These are phyloP conservation scores for Athalia rosae DNA, from an alignment of 2,888 invertebrate species.

Conservation along the genomic window DNA sequence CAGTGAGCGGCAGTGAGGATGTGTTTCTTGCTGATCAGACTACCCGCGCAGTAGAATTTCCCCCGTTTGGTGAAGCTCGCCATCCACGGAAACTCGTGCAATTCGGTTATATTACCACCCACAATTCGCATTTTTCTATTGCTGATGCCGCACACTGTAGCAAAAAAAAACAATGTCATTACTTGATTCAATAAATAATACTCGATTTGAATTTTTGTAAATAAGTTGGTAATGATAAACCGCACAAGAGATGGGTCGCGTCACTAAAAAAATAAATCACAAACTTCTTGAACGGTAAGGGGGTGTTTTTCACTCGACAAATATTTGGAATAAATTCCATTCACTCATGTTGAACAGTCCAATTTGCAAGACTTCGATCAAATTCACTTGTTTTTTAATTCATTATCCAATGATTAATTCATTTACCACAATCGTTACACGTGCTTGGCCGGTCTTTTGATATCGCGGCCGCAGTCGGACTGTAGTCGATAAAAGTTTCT, in stretches of 20 bases:
- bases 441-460: conserved; percentile 59
- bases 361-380: too few relatives aligned
- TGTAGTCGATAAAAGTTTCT: conserved; percentile 58
- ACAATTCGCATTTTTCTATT: conserved; percentile 80
- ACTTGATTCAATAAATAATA: too few relatives aligned
- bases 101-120: conserved; percentile 80
- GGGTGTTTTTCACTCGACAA: too few relatives aligned
- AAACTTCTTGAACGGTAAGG: too few relatives aligned
- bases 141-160: conserved; percentile 78
- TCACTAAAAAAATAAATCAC: too few relatives aligned
- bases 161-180: not conserved
- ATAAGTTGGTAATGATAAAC: too few relatives aligned
- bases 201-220: too few relatives aligned
- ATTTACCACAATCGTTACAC: conserved; percentile 68
- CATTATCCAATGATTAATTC: not conserved
- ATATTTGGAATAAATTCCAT: too few relatives aligned
- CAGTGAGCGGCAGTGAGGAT: conserved; percentile 87
- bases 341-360: too few relatives aligned
- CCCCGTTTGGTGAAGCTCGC: conserved; percentile 81
- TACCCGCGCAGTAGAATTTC: conserved; percentile 83
- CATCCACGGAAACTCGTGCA: conserved; percentile 86
- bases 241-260: too few relatives aligned
- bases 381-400: not conserved
- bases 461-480: conserved; percentile 48
- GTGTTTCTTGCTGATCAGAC: conserved; percentile 82